A percentile compares a stretch with the other conserved stretches of the same genome.
phyloP scores from a whole-genome alignment of 2,888 invertebrate genomes.

The Hemicrepidius hirtus region DNA sequence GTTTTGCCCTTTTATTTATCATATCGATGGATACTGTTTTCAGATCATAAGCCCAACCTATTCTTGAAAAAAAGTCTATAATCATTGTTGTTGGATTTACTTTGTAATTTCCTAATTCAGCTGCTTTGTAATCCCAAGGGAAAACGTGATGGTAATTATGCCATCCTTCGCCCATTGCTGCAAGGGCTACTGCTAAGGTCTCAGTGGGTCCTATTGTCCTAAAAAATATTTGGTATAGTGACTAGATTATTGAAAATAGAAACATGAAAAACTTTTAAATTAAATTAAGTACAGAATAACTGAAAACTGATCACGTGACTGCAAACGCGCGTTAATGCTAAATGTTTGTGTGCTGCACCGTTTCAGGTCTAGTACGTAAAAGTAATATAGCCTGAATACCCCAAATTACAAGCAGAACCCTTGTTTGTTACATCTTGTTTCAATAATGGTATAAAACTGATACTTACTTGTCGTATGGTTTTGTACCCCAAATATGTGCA shows the following conservation, averaged over 20 bases:
- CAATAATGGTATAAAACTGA: too few relatives aligned
- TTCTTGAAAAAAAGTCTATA: constrained; percentile 65
- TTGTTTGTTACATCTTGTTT: too few relatives aligned
- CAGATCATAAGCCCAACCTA: constrained; percentile 89
- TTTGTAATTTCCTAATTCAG: constrained; percentile 81
- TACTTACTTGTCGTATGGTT: constrained; percentile 89
- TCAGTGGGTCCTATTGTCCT: constrained; percentile 87
- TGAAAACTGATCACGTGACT: too few relatives aligned
- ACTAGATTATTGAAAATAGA: too few relatives aligned
- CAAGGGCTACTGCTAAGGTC: constrained; percentile 82
- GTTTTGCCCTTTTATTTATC: constrained; percentile 68
- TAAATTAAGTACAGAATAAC: too few relatives aligned
- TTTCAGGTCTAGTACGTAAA: too few relatives aligned
- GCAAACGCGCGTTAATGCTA: too few relatives aligned
- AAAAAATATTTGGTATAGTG: constrained; percentile 40
- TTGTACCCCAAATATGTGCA: constrained; percentile 93
- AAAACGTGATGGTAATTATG: constrained; percentile 97
- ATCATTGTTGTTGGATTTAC: constrained; percentile 65
- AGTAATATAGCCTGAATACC: too few relatives aligned
- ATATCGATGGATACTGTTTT: constrained; percentile 84
- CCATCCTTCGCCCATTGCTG: constrained; percentile 92
- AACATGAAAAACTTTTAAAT: too few relatives aligned
- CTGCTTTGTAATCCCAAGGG: constrained; percentile 94
- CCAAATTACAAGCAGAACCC: too few relatives aligned
- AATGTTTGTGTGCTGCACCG: too few relatives aligned